phyloP scores from a whole-genome alignment of 1,140 invertebrate species.

The Steinernema feltiae region DNA sequence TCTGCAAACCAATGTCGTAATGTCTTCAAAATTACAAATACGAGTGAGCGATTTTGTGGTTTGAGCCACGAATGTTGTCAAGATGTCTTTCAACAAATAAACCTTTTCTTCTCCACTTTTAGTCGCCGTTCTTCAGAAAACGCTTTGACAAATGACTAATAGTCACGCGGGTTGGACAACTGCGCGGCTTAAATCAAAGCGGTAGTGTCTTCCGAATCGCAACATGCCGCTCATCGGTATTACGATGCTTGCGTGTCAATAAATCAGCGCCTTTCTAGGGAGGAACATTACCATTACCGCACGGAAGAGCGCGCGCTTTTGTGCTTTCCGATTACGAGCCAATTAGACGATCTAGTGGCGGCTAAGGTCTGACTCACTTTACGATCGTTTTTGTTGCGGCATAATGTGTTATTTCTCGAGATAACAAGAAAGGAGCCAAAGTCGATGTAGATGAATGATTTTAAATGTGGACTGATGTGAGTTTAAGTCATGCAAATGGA shows the following conservation, averaged over 20 bases:
- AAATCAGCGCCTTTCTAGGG: slow-evolving; percentile 9
- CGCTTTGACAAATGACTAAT: background rate
- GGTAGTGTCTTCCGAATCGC: background rate
- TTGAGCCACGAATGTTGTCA: no score
- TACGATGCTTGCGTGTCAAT: background rate
- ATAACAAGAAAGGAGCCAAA: no score
- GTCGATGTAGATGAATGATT: no score
- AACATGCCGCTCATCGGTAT: background rate
- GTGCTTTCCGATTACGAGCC: background rate
- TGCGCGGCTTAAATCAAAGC: background rate
- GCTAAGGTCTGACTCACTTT: background rate
- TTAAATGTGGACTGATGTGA: no score
- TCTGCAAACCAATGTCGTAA: no score
- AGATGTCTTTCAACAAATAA: background rate
- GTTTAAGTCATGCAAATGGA: no score
- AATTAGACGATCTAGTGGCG: background rate
- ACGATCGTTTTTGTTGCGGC: background rate
- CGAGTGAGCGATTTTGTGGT: no score
- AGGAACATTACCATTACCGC: background rate
- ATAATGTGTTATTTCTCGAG: background rate
- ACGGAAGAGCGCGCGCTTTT: background rate
- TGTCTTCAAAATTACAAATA: no score
- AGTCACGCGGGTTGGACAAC: background rate
- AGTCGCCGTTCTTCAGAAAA: slow-evolving; percentile 10
- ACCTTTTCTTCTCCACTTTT: background rate